These are phyloP conservation scores for Carduelis carduelis DNA, from an alignment of 2,797 vertebrate genomes.

Conservation along the genomic window DNA sequence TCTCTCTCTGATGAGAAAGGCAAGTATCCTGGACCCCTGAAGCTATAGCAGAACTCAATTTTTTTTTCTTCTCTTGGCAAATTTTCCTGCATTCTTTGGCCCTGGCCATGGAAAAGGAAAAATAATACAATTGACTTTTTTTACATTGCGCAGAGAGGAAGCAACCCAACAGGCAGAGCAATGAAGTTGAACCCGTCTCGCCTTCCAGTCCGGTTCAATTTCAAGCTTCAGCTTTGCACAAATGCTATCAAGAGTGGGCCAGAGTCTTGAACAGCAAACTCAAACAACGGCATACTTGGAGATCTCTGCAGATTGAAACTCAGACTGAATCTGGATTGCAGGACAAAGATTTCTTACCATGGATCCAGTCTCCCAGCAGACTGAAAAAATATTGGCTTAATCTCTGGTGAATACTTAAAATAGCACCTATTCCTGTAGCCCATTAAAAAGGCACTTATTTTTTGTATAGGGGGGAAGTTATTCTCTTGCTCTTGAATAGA, in stretches of 20 bases:
- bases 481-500: neutral
- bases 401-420: constrained; percentile 26
- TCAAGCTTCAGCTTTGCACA: neutral
- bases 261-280: neutral
- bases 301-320: neutral
- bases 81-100: constrained; percentile 26
- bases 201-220: neutral
- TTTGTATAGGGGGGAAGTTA: neutral
- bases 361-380: neutral
- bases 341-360: neutral
- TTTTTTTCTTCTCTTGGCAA: neutral
- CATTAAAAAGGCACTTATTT: neutral
- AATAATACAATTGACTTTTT: constrained; percentile 25
- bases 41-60: neutral
- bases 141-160: constrained; percentile 3
- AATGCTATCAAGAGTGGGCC: neutral
- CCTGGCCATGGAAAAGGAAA: constrained; percentile 25
- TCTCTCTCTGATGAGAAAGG: constrained; percentile 37
- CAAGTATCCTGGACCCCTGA: constrained; percentile 46
- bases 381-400: neutral
- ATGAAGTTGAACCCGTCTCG: neutral
- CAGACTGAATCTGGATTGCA: neutral
- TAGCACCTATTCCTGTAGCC: constrained; percentile 36
- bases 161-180: neutral
- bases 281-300: neutral